These are phyloP conservation scores for Peribatodes rhomboidaria DNA, from an alignment of 2,888 invertebrate genomes.

Conservation along the genomic window DNA sequence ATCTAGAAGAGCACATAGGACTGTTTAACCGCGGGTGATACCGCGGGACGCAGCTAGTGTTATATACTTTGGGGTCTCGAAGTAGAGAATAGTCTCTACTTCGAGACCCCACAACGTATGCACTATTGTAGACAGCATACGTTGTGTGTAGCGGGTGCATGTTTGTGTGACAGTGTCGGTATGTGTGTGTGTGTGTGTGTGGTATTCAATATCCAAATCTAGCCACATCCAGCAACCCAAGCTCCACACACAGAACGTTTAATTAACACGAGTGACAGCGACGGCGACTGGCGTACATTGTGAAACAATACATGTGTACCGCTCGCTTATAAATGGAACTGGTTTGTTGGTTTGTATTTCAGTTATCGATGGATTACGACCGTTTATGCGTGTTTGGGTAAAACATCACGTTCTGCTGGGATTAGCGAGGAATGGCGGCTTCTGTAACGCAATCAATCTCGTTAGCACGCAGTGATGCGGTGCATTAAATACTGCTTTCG, in stretches of 20 bases:
- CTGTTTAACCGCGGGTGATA: no score
- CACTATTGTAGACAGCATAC: no score
- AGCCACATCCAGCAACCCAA: constrained; percentile 59
- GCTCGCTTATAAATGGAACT: constrained; percentile 57
- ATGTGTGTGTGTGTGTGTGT: no score
- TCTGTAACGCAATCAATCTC: not conserved
- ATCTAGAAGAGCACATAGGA: no score
- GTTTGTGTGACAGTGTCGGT: no score
- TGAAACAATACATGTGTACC: constrained; percentile 57
- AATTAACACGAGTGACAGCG: constrained; percentile 85
- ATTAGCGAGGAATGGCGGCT: not conserved
- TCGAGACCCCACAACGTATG: no score
- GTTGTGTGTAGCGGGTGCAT: no score
- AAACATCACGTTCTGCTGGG: not conserved
- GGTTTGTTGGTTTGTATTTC: constrained; percentile 50
- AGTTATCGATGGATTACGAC: constrained; percentile 36
- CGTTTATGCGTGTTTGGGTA: constrained; percentile 8
- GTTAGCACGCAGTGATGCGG: not conserved
- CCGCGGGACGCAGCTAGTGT: no score
- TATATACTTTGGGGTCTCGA: no score
- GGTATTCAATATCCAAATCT: no score
- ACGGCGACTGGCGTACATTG: constrained; percentile 61
- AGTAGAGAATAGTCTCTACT: no score
- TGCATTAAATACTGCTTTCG: no score
- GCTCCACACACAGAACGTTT: constrained; percentile 69